These are phyloP conservation scores for Phymastichus coffea DNA, from an alignment of 1,140 invertebrate genomes.

Conservation along the genomic window DNA sequence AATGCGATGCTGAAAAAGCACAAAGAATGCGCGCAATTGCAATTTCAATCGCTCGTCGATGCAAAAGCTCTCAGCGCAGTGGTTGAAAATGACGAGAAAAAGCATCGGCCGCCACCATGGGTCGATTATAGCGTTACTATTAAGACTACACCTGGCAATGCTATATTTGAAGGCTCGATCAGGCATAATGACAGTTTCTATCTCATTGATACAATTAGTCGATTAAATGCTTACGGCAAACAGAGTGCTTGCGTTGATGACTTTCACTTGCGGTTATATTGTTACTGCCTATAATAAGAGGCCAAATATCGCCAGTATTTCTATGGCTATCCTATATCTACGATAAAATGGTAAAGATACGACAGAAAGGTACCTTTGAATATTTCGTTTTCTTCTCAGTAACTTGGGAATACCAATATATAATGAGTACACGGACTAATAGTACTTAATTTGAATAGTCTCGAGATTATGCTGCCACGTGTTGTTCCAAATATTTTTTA, in stretches of 20 bases:
- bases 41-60: slow-evolving; percentile 58
- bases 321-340: too few relatives aligned
- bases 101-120: slow-evolving; percentile 35
- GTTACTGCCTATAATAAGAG: slow-evolving; percentile 65
- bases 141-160: slow-evolving; percentile 67
- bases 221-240: slow-evolving; percentile 79
- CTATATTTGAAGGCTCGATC: slow-evolving; percentile 75
- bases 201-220: slow-evolving; percentile 66
- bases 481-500: background rate
- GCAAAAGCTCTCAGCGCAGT: slow-evolving; percentile 53
- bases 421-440: too few relatives aligned
- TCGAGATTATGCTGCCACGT: background rate
- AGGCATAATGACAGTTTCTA: slow-evolving; percentile 50
- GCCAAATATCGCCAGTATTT: too few relatives aligned
- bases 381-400: too few relatives aligned
- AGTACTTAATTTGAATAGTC: background rate
- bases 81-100: slow-evolving; percentile 32
- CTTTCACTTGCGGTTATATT: slow-evolving; percentile 75
- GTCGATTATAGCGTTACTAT: slow-evolving; percentile 69
- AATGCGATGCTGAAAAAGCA: slow-evolving; percentile 64
- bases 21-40: slow-evolving; percentile 61
- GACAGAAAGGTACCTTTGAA: too few relatives aligned
- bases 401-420: too few relatives aligned
- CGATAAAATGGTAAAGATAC: too few relatives aligned
- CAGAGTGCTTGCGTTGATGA: slow-evolving; percentile 77